Evolutionary conservation across 2,797 vertebrate genomes (phyloP), one percentile per base, ranked within the genome.

Genomic region (Enteromius anoplus): DNA sequence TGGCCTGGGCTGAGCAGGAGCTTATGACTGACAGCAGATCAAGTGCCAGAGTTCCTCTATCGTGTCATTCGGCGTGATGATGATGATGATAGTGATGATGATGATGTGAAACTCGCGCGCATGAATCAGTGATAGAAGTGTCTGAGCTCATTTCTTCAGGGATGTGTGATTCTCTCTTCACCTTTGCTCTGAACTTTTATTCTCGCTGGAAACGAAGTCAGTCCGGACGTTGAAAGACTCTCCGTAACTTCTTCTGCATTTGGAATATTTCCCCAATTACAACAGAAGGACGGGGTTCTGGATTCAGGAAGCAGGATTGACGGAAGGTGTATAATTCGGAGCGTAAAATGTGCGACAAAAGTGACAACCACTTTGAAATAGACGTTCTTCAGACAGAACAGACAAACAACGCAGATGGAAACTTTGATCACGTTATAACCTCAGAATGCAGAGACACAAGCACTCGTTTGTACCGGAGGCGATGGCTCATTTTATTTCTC

Each of bases 401-500:
- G 47, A 34, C 49, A 73, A 6, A 29, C 83, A 79, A 69, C 65
- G 3, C 1, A 84, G 75, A 4, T 15, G 70, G 68, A 17, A 75
- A 82, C 84, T 68, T 80, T 4, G 85, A 72, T 19, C 29, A 72
- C 4, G n/a, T 42, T 9, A n/a, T 2, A 47, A 80, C 81, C 0
- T 80, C n/a, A 6, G 91, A 89, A 19, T 9, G 81, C 78, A 73
- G 23, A 75, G 81, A 73, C 82, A 72, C 78, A 0, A 88, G 78
- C 40, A 88, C 92, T 2, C 93, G 87, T 14, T 47, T 98, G 3
- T 96, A 95, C 75, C 83, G 80, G 86, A 93, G 88, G 87, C 94
- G 98, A 77, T 97, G 98, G 92, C 23, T 85, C 51, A 95, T 98
- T 23, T 93, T 98, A 69, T 89, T 94, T 3, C 90, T 98, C 3